Evolutionary conservation across 35 echinoderm and acorn worm species (phyloP).

Genomic region (Amphiura filiformis): DNA sequence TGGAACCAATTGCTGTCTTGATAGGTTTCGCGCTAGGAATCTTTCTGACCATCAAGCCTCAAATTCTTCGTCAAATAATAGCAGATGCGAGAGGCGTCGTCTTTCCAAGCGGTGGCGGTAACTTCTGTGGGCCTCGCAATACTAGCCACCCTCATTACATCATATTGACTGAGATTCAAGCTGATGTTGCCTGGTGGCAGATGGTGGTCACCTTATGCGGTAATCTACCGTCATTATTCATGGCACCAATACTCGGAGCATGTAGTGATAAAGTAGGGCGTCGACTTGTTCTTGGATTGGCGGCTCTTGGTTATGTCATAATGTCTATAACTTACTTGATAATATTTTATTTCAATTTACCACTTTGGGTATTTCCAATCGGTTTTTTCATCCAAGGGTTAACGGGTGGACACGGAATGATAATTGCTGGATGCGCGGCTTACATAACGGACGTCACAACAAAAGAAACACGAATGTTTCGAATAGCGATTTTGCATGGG

Average conservation of each 20-base stretch:
- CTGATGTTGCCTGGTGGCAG: constrained; percentile 4
- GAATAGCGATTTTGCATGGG: constrained; percentile 20
- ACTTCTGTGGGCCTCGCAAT: not conserved
- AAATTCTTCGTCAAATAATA: constrained; percentile 12
- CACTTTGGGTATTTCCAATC: constrained; percentile 23
- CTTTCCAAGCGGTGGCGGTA: too few species aligned
- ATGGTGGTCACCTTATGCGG: not conserved
- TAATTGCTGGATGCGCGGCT: constrained; percentile 13
- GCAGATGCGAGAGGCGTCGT: not conserved
- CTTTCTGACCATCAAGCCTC: constrained; percentile 5
- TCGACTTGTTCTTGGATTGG: not conserved
- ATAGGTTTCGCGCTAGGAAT: constrained; percentile 9
- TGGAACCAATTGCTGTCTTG: constrained; percentile 37
- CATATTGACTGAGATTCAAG: constrained; percentile 16
- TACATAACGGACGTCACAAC: constrained; percentile 56
- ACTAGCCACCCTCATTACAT: not conserved
- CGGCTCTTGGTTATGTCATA: not conserved
- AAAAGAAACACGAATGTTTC: constrained; percentile 48
- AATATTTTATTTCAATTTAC: constrained; percentile 23
- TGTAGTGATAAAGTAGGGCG: constrained; percentile 44
- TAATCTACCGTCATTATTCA: not conserved
- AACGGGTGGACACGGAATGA: constrained; percentile 13
- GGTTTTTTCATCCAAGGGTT: constrained; percentile 1
- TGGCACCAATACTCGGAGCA: constrained; percentile 12
- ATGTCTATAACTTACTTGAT: not conserved